Evolutionary conservation across 2,888 invertebrate species (phyloP), one percentile per base, ranked within the genome.

Genomic region (Catocala fraxini): DNA sequence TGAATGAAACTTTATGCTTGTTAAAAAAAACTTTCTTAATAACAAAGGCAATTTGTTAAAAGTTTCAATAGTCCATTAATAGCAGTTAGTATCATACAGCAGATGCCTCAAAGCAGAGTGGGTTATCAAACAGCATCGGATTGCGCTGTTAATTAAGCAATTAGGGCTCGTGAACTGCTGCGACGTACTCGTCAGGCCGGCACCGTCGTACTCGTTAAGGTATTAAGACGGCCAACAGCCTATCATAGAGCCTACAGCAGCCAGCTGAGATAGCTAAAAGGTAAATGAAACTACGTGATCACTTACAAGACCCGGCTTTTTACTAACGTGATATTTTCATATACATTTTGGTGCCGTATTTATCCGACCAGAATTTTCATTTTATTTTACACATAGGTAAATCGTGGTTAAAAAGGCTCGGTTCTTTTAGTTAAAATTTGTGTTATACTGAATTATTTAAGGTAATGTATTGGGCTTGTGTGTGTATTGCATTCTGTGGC

Each of bases 141-240:
- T 87, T 86, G 84, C 79, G 78, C 81, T 82, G 85, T 85, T 89
- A 88, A 89, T 87, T 84, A 86, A 85, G 83, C 86, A 87, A 88
- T 90, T 88, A 87, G 82, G 83, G 81, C 83, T 83, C 83, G 81
- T 81, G 83, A 80, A 73, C 70, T 62, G 63, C 71, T 63, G 70
- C 67, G 63, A 75, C 74, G 68, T 71, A 65, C 69, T 54, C 65
- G 73, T 58, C 67, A 76, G 60, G 77, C 70, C 73, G 75, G 76
- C 62, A 70, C 72, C 81, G 81, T 75, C 78, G 80, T 80, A 79
- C 82, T 86, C 84, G 83, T 88, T 85, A 83, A 79, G 79, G 79
- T 78, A 84, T 86, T 87, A 86, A 77, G 73, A 63, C 59, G 66
- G 46, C 68, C 61, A 60, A 73, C 71, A 78, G 71, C 75, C 73